Percentiles rank a stretch among this genome's conserved stretches.
phyloP scores from a whole-genome alignment of 2,888 invertebrate genomes.

The Philhelius pedissequus region DNA sequence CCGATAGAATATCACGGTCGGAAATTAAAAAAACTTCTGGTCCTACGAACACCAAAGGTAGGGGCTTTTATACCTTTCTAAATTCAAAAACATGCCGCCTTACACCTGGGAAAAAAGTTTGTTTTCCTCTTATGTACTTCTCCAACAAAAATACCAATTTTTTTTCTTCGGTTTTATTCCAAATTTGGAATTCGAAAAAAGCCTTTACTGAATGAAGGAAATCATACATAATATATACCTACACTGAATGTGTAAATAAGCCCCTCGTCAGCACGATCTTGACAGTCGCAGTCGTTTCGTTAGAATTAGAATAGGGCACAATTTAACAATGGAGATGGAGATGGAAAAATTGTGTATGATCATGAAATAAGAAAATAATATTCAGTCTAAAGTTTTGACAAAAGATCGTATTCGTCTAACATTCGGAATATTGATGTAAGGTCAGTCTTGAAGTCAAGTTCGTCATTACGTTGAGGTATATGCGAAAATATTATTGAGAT shows the following conservation, averaged over 20 bases:
- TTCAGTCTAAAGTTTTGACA: background rate
- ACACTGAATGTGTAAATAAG: background rate
- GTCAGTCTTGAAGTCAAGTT: conserved; percentile 22
- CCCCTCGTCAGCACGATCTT: background rate
- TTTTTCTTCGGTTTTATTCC: conserved; percentile 31
- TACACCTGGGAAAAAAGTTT: background rate
- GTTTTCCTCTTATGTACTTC: background rate
- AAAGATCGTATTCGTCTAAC: background rate
- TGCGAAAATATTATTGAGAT: background rate
- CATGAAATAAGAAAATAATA: background rate
- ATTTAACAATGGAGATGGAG: background rate
- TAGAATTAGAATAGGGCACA: conserved; percentile 1
- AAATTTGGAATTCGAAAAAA: conserved; percentile 42
- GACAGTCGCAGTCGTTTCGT: background rate
- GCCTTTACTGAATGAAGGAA: background rate
- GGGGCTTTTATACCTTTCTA: conserved; percentile 43
- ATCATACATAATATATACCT: too few species aligned
- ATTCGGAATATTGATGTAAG: conserved; percentile 21
- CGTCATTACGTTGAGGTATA: background rate
- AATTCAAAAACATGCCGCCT: background rate
- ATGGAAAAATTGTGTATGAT: background rate
- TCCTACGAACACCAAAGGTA: conserved; percentile 18
- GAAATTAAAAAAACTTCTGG: conserved; percentile 41
- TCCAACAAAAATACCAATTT: background rate
- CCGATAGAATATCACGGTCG: background rate